phyloP scores from a whole-genome alignment of 2,888 invertebrate species.

The Conops quadrifasciatus region DNA sequence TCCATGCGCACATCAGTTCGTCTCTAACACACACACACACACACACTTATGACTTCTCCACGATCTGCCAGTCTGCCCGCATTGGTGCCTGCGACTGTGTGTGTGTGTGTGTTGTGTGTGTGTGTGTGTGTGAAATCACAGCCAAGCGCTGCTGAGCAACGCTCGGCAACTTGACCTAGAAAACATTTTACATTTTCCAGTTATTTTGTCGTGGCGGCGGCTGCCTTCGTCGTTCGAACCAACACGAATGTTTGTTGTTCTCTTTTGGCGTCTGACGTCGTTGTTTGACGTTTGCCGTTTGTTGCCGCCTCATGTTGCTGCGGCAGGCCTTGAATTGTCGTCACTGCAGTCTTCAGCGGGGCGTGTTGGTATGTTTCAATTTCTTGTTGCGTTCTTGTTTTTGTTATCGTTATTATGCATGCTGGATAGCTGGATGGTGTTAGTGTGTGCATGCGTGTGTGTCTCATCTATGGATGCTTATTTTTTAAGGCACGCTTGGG shows the following conservation, averaged over 20 bases:
- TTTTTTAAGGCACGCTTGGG: neutral
- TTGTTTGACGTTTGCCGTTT: slow-evolving; percentile 23
- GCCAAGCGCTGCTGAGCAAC: slow-evolving; percentile 50
- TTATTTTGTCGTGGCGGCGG: slow-evolving; percentile 59
- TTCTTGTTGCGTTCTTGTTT: slow-evolving; percentile 23
- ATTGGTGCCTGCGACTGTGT: neutral
- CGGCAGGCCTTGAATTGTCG: slow-evolving; percentile 34
- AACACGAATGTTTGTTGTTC: slow-evolving; percentile 57
- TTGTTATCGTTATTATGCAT: slow-evolving; percentile 13
- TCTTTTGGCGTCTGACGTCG: slow-evolving; percentile 36
- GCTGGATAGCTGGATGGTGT: neutral
- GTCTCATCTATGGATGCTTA: neutral
- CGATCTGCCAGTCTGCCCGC: slow-evolving; percentile 6
- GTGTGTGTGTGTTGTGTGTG: slow-evolving; percentile 16
- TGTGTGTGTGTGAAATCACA: slow-evolving; percentile 20
- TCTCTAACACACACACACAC: neutral
- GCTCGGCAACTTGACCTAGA: slow-evolving; percentile 63
- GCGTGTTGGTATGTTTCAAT: slow-evolving; percentile 36
- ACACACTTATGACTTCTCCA: neutral
- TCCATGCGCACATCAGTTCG: neutral
- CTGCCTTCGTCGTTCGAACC: slow-evolving; percentile 39
- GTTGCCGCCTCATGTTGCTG: slow-evolving; percentile 44
- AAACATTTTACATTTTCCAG: slow-evolving; percentile 64
- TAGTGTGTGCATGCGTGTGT: slow-evolving; percentile 11
- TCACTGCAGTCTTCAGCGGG: slow-evolving; percentile 33